Percentiles rank a stretch among this genome's conserved stretches.
phyloP scores from a whole-genome alignment of 1,140 invertebrate genomes.

The Chlorops oryzae region DNA sequence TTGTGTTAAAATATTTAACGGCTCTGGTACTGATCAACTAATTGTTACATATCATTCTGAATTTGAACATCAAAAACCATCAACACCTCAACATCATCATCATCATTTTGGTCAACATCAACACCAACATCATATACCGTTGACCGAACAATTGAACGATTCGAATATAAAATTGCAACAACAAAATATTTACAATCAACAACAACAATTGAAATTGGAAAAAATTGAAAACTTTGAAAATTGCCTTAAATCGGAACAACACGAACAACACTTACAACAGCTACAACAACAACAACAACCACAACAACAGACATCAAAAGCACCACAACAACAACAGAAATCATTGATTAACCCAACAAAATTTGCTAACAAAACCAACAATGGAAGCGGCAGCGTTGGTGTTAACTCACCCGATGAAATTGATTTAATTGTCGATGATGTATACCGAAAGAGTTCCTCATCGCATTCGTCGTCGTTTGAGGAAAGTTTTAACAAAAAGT shows the following conservation, averaged over 20 bases:
- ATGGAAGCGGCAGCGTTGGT: background rate
- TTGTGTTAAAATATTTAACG: constrained; percentile 8
- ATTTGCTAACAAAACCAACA: constrained; percentile 24
- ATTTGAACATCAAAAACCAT: constrained; percentile 27
- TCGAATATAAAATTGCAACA: constrained; percentile 22
- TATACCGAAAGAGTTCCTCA: constrained; percentile 33
- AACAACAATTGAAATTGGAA: constrained; percentile 46
- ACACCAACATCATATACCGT: constrained; percentile 19
- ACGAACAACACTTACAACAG: constrained; percentile 19
- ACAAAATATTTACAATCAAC: constrained; percentile 44
- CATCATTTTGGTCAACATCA: constrained; percentile 22
- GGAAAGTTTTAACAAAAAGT: constrained; percentile 37
- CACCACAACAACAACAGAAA: constrained; percentile 14
- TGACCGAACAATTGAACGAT: constrained; percentile 30
- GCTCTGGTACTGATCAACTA: constrained; percentile 28
- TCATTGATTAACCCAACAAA: constrained; percentile 16
- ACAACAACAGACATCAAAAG: constrained; percentile 10
- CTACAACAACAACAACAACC: constrained; percentile 18
- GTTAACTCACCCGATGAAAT: constrained; percentile 16
- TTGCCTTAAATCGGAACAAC: constrained; percentile 31
- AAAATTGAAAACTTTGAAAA: constrained; percentile 47
- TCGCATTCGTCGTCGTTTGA: constrained; percentile 35
- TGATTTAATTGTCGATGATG: constrained; percentile 32
- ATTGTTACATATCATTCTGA: constrained; percentile 47
- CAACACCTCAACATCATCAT: constrained; percentile 17